Evolutionary conservation across 2,113 vertebrate genomes (phyloP).

Genomic region (Dasyornis broadbenti): DNA sequence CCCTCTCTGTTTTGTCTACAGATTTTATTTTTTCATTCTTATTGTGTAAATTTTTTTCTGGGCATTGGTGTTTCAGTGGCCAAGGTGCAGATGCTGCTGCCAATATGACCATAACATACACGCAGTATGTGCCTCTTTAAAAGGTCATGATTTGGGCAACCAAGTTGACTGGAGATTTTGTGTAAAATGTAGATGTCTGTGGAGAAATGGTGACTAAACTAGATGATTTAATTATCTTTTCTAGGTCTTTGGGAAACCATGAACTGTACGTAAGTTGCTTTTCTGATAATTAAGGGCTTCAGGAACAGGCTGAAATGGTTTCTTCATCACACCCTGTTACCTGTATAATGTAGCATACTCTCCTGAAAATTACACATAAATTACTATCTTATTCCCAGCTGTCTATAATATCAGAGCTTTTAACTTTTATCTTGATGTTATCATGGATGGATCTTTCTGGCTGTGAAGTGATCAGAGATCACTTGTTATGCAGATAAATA

Average conservation of each 20-base stretch:
- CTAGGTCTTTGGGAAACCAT: neutral
- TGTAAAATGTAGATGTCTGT: neutral
- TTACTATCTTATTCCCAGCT: neutral
- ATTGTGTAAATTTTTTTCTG: neutral
- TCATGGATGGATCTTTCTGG: neutral
- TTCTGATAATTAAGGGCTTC: neutral
- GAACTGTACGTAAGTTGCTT: neutral
- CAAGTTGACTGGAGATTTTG: neutral
- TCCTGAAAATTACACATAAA: neutral
- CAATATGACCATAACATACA: neutral
- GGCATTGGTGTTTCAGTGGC: neutral
- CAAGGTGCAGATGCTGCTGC: neutral
- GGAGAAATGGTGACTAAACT: neutral
- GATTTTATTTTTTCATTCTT: neutral
- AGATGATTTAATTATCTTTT: neutral
- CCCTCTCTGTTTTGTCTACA: neutral
- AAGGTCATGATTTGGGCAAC: neutral
- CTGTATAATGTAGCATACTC: neutral
- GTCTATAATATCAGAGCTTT: neutral
- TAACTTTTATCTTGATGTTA: neutral
- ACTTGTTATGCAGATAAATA: slow-evolving; percentile 31
- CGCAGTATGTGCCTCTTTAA: neutral
- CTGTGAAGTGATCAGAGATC: neutral
- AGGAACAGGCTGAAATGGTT: neutral
- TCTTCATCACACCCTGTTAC: neutral